Evolutionary conservation across 2,888 invertebrate genomes (phyloP).

Genomic region (Apocheima hispidaria): DNA sequence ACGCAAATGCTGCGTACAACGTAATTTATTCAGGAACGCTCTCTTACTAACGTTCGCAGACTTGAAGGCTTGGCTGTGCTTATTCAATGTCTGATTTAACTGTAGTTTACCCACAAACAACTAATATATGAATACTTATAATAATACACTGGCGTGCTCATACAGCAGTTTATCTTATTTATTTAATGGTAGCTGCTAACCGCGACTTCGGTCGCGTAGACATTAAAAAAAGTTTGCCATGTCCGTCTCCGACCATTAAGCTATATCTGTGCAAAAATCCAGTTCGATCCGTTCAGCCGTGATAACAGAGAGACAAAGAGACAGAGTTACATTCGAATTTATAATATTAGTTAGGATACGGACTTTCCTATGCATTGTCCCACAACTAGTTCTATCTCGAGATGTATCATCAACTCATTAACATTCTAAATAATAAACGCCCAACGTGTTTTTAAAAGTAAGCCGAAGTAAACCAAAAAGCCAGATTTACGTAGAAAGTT

Average conservation of each 20-base stretch:
- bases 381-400: neutral
- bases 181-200: too few relatives aligned
- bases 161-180: too few relatives aligned
- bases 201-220: too few relatives aligned
- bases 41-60: slow-evolving; percentile 12
- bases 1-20: slow-evolving; percentile 39
- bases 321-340: too few relatives aligned
- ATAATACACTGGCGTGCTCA: neutral
- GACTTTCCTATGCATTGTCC: too few relatives aligned
- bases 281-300: too few relatives aligned
- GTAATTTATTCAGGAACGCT: slow-evolving; percentile 42
- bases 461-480: slow-evolving; percentile 49
- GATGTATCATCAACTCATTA: neutral
- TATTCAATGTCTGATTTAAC: slow-evolving; percentile 18
- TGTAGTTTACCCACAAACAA: slow-evolving; percentile 13
- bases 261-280: too few relatives aligned
- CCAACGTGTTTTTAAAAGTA: slow-evolving; percentile 34
- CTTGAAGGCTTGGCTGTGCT: slow-evolving; percentile 30
- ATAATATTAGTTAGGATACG: too few relatives aligned
- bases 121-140: too few relatives aligned
- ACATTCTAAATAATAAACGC: neutral
- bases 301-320: too few relatives aligned
- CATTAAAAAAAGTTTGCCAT: too few relatives aligned
- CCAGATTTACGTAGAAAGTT: slow-evolving; percentile 59
- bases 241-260: too few relatives aligned